phyloP scores from a whole-genome alignment of 2,888 invertebrate species.

The Cantharis flavilabris region DNA sequence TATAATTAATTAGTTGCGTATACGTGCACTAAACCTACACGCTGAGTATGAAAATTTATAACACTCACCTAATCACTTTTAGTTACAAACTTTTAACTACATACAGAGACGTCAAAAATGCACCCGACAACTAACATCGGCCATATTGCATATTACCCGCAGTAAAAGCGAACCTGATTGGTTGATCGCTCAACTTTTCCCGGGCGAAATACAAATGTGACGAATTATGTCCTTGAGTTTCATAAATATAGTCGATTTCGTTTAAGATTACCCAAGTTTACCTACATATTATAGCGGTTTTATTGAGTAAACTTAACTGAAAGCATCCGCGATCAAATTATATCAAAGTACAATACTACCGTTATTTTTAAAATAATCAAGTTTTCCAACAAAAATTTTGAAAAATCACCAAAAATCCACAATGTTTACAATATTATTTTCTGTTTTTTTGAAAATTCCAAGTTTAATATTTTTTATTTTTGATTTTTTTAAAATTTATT shows the following conservation, averaged over 20 bases:
- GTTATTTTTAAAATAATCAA: not conserved
- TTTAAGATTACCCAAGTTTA: no score
- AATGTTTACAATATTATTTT: no score
- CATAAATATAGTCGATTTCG: not conserved
- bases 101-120: conserved; percentile 36
- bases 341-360: no score
- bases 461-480: no score
- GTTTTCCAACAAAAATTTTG: not conserved
- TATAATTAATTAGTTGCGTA: not conserved
- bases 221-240: not conserved
- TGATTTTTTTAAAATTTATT: no score
- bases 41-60: not conserved
- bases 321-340: no score
- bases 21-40: not conserved
- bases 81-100: conserved; percentile 19
- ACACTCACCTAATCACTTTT: conserved; percentile 9
- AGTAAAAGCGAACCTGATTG: conserved; percentile 9
- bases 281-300: no score
- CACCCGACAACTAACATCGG: conserved; percentile 31
- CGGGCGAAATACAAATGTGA: conserved; percentile 15
- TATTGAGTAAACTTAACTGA: no score
- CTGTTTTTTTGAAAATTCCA: no score
- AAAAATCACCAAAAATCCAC: no score
- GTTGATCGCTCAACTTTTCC: not conserved
- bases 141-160: conserved; percentile 34